Conservation (phyloP, 2,888 invertebrate genomes). For the Ornithoptera priamus region DNA sequence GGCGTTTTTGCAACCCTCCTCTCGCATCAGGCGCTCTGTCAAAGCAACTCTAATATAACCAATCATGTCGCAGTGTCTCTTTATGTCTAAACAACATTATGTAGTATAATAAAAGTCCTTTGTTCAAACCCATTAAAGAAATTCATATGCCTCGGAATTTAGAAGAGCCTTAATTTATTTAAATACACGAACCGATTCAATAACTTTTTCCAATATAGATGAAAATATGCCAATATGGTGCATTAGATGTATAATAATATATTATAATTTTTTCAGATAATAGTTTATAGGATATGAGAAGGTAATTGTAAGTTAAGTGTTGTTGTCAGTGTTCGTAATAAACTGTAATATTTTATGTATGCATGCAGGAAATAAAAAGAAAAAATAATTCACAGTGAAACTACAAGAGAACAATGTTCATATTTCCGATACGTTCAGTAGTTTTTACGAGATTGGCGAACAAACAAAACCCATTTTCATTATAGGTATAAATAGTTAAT, state of each 20-base stretch:
- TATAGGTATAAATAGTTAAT: too few relatives aligned
- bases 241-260: background rate
- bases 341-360: too few relatives aligned
- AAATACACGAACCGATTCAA: background rate
- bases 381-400: constrained; percentile 2
- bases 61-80: constrained; percentile 26
- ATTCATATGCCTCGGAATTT: background rate
- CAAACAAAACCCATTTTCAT: too few relatives aligned
- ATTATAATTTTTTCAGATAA: background rate
- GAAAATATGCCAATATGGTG: background rate
- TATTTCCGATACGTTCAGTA: too few relatives aligned
- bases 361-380: too few relatives aligned
- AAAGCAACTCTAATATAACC: constrained; percentile 38
- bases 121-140: constrained; percentile 20
- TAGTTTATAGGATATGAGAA: background rate
- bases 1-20: constrained; percentile 63
- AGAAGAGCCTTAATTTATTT: background rate
- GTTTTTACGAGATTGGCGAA: too few relatives aligned
- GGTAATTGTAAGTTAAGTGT: too few relatives aligned
- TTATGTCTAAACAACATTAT: constrained; percentile 25
- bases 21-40: constrained; percentile 47
- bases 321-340: too few relatives aligned
- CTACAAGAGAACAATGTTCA: constrained; percentile 10
- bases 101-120: constrained; percentile 16
- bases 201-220: background rate